These are phyloP conservation scores for Trachelus iudaicus DNA, from an alignment of 2,888 invertebrate species.

Conservation along the genomic window DNA sequence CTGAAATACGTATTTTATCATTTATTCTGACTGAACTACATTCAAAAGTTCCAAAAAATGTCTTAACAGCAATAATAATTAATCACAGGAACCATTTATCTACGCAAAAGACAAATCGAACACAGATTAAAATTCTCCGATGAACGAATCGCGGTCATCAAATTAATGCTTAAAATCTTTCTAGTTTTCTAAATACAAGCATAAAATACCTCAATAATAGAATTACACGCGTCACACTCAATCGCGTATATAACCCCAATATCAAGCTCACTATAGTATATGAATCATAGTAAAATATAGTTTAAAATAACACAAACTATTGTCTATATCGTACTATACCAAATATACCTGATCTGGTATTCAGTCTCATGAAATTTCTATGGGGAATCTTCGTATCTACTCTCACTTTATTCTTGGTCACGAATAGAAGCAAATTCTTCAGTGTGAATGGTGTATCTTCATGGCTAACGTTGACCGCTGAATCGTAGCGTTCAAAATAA, in stretches of 20 bases:
- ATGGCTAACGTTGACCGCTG: constrained; percentile 25
- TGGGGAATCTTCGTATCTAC: background rate
- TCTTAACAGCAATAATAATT: background rate
- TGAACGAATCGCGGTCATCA: background rate
- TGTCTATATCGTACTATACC: background rate
- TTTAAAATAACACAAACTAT: background rate
- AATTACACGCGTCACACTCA: background rate
- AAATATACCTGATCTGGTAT: background rate
- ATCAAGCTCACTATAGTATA: background rate
- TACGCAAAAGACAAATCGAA: background rate
- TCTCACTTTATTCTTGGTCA: background rate
- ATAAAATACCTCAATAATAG: background rate
- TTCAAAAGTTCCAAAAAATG: background rate
- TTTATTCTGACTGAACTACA: background rate
- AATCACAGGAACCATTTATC: background rate
- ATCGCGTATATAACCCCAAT: background rate
- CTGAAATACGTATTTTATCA: background rate
- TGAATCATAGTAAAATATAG: background rate
- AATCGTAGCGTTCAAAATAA: constrained; percentile 41
- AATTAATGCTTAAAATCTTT: background rate
- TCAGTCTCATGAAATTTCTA: background rate
- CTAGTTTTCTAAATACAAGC: background rate
- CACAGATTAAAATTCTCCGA: background rate
- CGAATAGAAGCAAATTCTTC: background rate
- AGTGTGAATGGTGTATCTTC: constrained; percentile 4